These are phyloP conservation scores for cattle (Bos taurus) DNA, from an alignment of 2,113 vertebrate genomes.

Conservation along the genomic window ARS-UCD2.0 NC_037338.1:57182001-57182500, in stretches of 20 bases:
- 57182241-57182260: background rate
- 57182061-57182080: background rate
- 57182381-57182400: background rate
- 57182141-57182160: background rate
- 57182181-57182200: background rate
- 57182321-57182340: background rate
- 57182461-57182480: background rate
- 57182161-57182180: background rate
- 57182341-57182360: background rate
- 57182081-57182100: background rate
- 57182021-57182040: background rate
- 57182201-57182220: background rate
- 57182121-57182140: background rate
- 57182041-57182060: background rate
- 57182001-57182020: background rate
- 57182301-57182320: background rate
- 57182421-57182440: background rate
- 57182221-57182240: background rate
- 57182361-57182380: background rate
- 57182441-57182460: background rate
- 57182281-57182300: background rate
- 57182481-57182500: background rate
- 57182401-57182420: background rate
- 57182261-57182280: background rate
- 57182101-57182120: background rate